These are phyloP conservation scores for Camelus dromedarius DNA, from an alignment of 2,113 vertebrate genomes.

Conservation along the genomic window DNA sequence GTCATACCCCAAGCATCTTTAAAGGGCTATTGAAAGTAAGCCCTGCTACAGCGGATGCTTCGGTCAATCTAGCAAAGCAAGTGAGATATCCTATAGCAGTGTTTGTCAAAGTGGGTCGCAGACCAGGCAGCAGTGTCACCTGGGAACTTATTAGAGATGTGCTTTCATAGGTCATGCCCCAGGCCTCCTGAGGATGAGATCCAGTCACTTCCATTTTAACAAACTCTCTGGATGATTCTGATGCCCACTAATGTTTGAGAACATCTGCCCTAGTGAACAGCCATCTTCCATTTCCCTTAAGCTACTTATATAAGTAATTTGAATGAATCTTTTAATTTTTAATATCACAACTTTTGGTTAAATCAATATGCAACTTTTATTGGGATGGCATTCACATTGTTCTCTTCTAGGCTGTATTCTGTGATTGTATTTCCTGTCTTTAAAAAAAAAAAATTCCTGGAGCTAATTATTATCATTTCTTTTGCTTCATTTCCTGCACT, in stretches of 20 bases:
- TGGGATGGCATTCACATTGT: neutral
- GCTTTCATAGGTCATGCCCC: neutral
- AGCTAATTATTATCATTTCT: constrained; percentile 12
- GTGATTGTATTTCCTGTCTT: neutral
- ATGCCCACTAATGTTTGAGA: neutral
- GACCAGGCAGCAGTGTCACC: neutral
- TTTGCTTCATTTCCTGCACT: constrained; percentile 2
- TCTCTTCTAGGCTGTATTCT: neutral
- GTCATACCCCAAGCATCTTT: neutral
- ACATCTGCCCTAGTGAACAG: neutral
- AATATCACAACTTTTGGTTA: neutral
- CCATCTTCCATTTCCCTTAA: neutral
- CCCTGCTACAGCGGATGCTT: neutral
- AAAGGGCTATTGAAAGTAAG: neutral
- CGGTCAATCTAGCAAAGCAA: neutral
- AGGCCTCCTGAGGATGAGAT: neutral
- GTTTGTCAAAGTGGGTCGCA: neutral
- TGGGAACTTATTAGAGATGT: neutral
- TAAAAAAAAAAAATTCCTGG: neutral
- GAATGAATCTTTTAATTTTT: neutral
- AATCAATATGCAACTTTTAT: constrained; percentile 7
- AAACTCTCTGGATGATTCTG: neutral
- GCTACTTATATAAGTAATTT: neutral
- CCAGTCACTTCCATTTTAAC: neutral
- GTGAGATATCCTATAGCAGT: neutral